A percentile compares a stretch with the other conserved stretches of the same genome.
phyloP scores from a whole-genome alignment of 2,113 vertebrate genomes.

The Ictalurus furcatus region DNA sequence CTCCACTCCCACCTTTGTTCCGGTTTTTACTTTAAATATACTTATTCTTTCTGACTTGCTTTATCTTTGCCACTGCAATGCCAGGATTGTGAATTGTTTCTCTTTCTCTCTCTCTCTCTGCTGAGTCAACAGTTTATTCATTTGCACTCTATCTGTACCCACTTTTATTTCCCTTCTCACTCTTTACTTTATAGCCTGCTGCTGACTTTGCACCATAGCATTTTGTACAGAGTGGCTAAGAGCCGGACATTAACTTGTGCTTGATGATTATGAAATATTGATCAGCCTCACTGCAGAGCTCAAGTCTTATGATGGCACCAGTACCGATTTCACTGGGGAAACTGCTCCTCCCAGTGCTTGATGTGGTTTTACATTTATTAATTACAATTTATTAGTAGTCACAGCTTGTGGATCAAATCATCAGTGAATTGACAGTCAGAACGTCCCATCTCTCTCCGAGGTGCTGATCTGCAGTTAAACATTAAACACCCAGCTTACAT shows the following conservation, averaged over 20 bases:
- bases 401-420: neutral
- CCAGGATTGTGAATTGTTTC: neutral
- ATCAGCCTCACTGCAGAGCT: constrained; percentile 55
- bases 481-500: neutral
- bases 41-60: neutral
- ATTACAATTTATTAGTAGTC: neutral
- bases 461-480: neutral
- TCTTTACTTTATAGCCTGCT: constrained; percentile 11
- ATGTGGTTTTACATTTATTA: neutral
- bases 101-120: constrained; percentile 1
- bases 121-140: constrained; percentile 42
- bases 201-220: constrained; percentile 25
- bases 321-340: neutral
- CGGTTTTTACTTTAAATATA: constrained; percentile 6
- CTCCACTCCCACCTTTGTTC: neutral
- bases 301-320: constrained; percentile 41
- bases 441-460: neutral
- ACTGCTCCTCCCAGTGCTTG: neutral
- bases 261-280: constrained; percentile 45
- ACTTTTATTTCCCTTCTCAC: constrained; percentile 10
- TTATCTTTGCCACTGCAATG: neutral
- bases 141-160: constrained; percentile 17
- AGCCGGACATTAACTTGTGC: constrained; percentile 5
- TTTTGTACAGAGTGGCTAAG: neutral
- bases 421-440: too few species aligned